phyloP scores from a whole-genome alignment of 2,113 vertebrate genomes.

The Poeciliopsis occidentalis region DNA sequence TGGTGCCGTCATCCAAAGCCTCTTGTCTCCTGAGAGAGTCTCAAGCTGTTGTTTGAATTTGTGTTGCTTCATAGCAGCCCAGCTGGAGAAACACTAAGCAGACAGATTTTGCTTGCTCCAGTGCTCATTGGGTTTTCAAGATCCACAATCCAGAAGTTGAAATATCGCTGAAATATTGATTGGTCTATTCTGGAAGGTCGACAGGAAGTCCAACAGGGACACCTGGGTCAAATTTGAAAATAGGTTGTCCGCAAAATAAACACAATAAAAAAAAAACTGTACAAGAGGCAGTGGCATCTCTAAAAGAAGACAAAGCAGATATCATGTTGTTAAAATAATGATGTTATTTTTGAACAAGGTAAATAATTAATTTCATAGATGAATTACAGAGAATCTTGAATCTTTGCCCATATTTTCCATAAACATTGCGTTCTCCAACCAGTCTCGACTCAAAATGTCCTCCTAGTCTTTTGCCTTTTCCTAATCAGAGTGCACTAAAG shows the following conservation, averaged over 20 bases:
- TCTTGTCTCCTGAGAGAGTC: slow-evolving; percentile 70
- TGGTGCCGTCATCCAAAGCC: slow-evolving; percentile 75
- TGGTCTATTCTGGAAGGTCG: slow-evolving; percentile 49
- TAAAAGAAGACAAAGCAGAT: too few relatives aligned
- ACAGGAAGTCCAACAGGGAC: slow-evolving; percentile 14
- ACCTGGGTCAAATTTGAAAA: slow-evolving; percentile 33
- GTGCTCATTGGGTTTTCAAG: slow-evolving; percentile 57
- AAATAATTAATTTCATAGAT: too few relatives aligned
- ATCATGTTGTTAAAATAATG: too few relatives aligned
- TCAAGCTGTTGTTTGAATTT: slow-evolving; percentile 74
- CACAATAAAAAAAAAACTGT: too few relatives aligned
- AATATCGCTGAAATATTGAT: slow-evolving; percentile 65
- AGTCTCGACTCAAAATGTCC: too few relatives aligned
- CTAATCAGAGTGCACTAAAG: too few relatives aligned
- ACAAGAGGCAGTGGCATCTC: too few relatives aligned
- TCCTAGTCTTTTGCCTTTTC: too few relatives aligned
- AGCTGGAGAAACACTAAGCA: slow-evolving; percentile 76
- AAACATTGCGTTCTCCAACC: too few relatives aligned
- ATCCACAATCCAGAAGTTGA: slow-evolving; percentile 52
- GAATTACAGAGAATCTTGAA: too few relatives aligned
- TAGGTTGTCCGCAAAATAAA: not conserved
- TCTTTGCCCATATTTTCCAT: too few relatives aligned
- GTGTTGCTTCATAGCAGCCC: slow-evolving; percentile 75
- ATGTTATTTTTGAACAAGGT: too few relatives aligned
- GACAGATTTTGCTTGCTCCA: slow-evolving; percentile 61